Conservation (phyloP, 2,888 invertebrate genomes). For the Eueremaeus valkanovi region DNA sequence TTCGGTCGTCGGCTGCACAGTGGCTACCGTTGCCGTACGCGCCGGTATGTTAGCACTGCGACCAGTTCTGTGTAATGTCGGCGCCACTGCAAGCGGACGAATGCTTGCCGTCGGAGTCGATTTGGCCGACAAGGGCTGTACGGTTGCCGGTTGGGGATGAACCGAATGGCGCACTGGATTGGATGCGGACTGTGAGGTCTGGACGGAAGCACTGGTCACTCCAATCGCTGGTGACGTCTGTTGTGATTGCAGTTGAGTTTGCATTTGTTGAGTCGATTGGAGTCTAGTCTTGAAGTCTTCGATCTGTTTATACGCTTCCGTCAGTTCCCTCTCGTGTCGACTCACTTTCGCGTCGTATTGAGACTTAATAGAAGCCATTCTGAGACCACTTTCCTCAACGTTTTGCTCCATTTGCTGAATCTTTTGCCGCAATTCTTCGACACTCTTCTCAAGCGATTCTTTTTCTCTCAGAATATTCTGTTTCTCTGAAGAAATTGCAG, state of each 20-base stretch:
- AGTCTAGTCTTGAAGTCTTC: conserved; percentile 47
- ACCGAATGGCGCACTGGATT: conserved; percentile 3
- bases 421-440: conserved; percentile 62
- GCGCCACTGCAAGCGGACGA: conserved; percentile 74
- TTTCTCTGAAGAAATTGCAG: conserved; percentile 51
- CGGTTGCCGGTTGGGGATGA: conserved; percentile 41
- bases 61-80: conserved; percentile 43
- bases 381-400: conserved; percentile 57
- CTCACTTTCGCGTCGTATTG: conserved; percentile 67
- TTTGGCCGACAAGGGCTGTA: conserved; percentile 58
- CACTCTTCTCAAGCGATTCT: conserved; percentile 58
- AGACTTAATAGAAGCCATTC: conserved; percentile 62
- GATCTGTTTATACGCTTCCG: conserved; percentile 49
- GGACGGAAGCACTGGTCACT: conserved; percentile 58
- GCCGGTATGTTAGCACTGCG: neutral
- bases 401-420: conserved; percentile 51
- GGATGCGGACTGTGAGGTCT: conserved; percentile 45
- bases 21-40: conserved; percentile 43
- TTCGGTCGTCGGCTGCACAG: conserved; percentile 48
- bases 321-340: conserved; percentile 65
- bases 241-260: conserved; percentile 43
- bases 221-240: conserved; percentile 58
- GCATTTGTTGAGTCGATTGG: too few relatives aligned
- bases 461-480: conserved; percentile 58
- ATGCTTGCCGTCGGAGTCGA: conserved; percentile 85